A percentile compares a stretch with the other conserved stretches of the same genome.
Evolutionary conservation across 2,113 vertebrate species (phyloP).

Genomic region (Albula glossodonta): DNA sequence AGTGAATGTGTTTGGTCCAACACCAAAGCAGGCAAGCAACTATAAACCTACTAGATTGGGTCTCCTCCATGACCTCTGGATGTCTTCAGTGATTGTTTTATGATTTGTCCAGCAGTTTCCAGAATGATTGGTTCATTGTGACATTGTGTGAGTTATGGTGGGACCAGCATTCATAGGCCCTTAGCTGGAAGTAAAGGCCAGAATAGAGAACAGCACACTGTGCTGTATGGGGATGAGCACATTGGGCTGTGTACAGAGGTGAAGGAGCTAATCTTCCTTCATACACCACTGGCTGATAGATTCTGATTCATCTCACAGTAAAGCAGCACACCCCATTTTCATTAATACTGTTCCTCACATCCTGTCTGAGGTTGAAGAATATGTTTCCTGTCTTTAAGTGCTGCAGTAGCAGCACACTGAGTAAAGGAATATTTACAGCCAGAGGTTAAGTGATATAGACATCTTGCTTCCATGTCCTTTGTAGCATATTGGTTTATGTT

Average conservation of each 20-base stretch:
- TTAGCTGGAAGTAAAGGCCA: too few species aligned
- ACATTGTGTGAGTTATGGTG: not conserved
- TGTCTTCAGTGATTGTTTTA: not conserved
- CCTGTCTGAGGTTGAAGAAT: not conserved
- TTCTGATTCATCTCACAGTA: not conserved
- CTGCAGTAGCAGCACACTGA: not conserved
- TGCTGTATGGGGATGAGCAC: too few species aligned
- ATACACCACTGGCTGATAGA: not conserved
- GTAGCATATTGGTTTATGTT: not conserved
- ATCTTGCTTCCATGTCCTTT: not conserved
- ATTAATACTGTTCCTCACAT: not conserved
- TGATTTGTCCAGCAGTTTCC: slow-evolving; percentile 9
- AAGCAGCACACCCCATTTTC: not conserved
- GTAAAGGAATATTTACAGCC: not conserved
- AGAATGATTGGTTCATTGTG: slow-evolving; percentile 19
- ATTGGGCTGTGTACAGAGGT: too few species aligned
- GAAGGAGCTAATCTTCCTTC: too few species aligned
- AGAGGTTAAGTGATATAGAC: slow-evolving; percentile 10
- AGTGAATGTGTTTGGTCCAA: not conserved
- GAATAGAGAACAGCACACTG: too few species aligned
- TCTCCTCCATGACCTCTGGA: not conserved
- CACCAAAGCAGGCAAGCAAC: not conserved
- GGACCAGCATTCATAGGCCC: too few species aligned
- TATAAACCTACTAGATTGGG: not conserved
- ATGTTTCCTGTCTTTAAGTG: not conserved